Evolutionary conservation across 2,113 vertebrate species (phyloP).

Genomic region (Gobiocypris rarus): DNA sequence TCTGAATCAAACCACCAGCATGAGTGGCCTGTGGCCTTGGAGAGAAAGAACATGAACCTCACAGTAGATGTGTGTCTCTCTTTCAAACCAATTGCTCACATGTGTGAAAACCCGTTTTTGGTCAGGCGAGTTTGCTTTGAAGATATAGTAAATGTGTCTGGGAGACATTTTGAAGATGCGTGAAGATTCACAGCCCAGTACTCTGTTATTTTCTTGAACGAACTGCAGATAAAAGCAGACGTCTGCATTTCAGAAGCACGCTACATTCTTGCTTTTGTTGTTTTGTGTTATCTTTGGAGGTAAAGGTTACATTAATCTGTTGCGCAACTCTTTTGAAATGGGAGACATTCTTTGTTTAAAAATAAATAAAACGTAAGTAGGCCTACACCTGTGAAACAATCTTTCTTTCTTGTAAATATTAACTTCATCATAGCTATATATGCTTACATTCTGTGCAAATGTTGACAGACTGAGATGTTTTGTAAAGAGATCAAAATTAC

Average conservation of each 20-base stretch:
- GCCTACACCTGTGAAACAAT: neutral
- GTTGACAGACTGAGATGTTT: no score
- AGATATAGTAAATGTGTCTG: neutral
- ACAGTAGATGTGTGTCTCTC: constrained; percentile 46
- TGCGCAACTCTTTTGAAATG: neutral
- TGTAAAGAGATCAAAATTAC: no score
- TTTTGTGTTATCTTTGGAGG: constrained; percentile 6
- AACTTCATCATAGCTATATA: neutral
- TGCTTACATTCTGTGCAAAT: neutral
- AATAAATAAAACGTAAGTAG: neutral
- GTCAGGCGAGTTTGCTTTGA: neutral
- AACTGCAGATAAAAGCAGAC: constrained; percentile 30
- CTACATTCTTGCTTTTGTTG: constrained; percentile 24
- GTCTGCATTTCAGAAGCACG: neutral
- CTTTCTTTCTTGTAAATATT: neutral
- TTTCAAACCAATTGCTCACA: constrained; percentile 57
- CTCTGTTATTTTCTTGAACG: neutral
- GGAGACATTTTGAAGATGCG: neutral
- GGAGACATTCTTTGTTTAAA: neutral
- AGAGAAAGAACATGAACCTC: constrained; percentile 50
- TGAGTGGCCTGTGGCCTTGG: constrained; percentile 54
- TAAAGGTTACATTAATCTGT: constrained; percentile 38
- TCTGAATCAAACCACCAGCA: constrained; percentile 52
- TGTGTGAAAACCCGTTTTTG: constrained; percentile 51
- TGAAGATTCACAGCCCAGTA: constrained; percentile 16